These are phyloP conservation scores for Aculops lycopersici DNA, from an alignment of 1,140 invertebrate genomes.

Conservation along the genomic window DNA sequence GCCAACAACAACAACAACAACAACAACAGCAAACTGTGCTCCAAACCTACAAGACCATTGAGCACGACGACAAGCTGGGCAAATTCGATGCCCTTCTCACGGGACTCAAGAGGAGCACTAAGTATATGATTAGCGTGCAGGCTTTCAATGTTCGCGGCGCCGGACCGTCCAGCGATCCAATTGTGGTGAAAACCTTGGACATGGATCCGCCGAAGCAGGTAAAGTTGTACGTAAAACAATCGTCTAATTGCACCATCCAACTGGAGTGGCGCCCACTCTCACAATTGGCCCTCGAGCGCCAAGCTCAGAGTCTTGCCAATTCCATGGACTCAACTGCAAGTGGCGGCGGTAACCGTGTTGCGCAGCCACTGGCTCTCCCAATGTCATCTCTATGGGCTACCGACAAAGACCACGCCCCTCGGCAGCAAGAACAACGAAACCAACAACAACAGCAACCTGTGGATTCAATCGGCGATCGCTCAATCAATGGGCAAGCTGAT, in stretches of 20 bases:
- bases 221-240: slow-evolving; percentile 7
- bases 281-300: neutral
- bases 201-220: slow-evolving; percentile 10
- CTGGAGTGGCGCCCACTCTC: slow-evolving; percentile 8
- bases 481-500: neutral
- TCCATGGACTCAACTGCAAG: too few species aligned
- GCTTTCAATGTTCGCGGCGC: slow-evolving; percentile 17
- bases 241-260: slow-evolving; percentile 7
- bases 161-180: slow-evolving; percentile 15
- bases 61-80: neutral
- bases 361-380: too few species aligned
- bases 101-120: slow-evolving; percentile 6
- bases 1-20: neutral
- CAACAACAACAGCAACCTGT: neutral
- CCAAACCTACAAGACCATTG: slow-evolving; percentile 2
- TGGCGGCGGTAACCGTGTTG: too few species aligned
- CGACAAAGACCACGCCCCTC: too few species aligned
- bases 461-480: neutral
- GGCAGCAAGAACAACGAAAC: neutral
- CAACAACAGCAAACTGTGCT: neutral
- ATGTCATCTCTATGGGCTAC: too few species aligned
- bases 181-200: slow-evolving; percentile 13
- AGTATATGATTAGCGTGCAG: slow-evolving; percentile 12
- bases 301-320: too few species aligned
- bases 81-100: slow-evolving; percentile 7